Evolutionary conservation across 2,113 vertebrate species (phyloP).

Genomic region (Saccopteryx leptura): DNA sequence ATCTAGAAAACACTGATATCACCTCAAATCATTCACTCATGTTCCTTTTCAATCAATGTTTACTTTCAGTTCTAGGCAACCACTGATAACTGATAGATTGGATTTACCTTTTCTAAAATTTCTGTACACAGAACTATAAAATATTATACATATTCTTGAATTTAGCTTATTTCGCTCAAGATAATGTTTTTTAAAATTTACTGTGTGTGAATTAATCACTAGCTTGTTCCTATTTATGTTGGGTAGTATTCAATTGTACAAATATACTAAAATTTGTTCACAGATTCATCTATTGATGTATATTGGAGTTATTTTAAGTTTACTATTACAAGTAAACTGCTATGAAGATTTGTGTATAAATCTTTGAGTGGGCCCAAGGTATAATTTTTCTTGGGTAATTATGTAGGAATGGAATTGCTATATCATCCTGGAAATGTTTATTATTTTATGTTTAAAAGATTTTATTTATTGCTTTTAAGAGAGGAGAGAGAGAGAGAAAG

Average conservation of each 20-base stretch:
- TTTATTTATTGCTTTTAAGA: too few species aligned
- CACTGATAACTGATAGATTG: not conserved
- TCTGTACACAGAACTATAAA: not conserved
- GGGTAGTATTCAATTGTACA: not conserved
- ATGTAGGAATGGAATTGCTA: not conserved
- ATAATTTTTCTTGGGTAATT: slow-evolving; percentile 18
- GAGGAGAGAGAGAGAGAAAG: too few species aligned
- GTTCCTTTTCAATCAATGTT: not conserved
- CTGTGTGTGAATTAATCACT: not conserved
- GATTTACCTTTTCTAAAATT: not conserved
- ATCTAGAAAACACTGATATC: not conserved
- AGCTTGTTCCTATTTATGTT: not conserved
- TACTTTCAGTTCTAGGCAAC: slow-evolving; percentile 4
- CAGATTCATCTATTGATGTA: not conserved
- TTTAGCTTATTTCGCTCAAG: not conserved
- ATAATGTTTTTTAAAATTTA: not conserved
- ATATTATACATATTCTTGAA: not conserved
- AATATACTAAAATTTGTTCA: not conserved
- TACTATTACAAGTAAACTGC: not conserved
- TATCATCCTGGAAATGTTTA: not conserved
- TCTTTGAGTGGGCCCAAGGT: not conserved
- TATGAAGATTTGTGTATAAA: not conserved
- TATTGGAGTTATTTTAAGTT: slow-evolving; percentile 46
- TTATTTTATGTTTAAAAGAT: too few species aligned
- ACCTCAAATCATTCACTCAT: not conserved